These are phyloP conservation scores for Scelioninae gen. 1 DNA, from an alignment of 2,888 invertebrate species.

Conservation along the genomic window DNA sequence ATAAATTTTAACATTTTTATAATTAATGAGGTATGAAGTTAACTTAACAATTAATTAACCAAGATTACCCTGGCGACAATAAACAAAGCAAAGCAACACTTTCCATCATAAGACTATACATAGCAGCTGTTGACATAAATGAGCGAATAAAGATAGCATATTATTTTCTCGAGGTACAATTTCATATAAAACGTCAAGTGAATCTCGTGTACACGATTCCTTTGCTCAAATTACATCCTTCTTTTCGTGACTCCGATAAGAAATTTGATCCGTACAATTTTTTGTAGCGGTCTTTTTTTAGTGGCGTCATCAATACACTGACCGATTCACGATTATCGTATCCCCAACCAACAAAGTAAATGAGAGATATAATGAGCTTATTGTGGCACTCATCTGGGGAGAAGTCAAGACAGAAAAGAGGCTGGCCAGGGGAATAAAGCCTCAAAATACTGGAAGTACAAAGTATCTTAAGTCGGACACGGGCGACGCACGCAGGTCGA, in stretches of 20 bases:
- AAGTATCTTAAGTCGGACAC: constrained; percentile 55
- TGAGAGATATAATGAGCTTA: constrained; percentile 56
- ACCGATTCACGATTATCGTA: constrained; percentile 46
- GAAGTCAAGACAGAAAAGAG: not conserved
- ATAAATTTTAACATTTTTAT: not conserved
- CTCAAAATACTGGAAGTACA: constrained; percentile 26
- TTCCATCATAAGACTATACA: constrained; percentile 23
- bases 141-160: constrained; percentile 54
- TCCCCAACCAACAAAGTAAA: constrained; percentile 40
- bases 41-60: constrained; percentile 1
- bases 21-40: not conserved
- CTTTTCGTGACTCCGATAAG: constrained; percentile 46
- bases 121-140: constrained; percentile 59
- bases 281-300: constrained; percentile 20
- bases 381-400: constrained; percentile 18
- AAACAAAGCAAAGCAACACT: not conserved
- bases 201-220: constrained; percentile 55
- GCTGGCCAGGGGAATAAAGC: constrained; percentile 17
- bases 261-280: constrained; percentile 55
- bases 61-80: not conserved
- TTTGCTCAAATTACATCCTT: constrained; percentile 55
- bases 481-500: constrained; percentile 59
- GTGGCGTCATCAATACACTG: constrained; percentile 22
- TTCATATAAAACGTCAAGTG: constrained; percentile 60
- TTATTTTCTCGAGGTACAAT: constrained; percentile 57